Percentiles rank a stretch among this genome's conserved stretches.
Conservation (phyloP, 2,888 invertebrate genomes). For the Eupithecia dodoneata region DNA sequence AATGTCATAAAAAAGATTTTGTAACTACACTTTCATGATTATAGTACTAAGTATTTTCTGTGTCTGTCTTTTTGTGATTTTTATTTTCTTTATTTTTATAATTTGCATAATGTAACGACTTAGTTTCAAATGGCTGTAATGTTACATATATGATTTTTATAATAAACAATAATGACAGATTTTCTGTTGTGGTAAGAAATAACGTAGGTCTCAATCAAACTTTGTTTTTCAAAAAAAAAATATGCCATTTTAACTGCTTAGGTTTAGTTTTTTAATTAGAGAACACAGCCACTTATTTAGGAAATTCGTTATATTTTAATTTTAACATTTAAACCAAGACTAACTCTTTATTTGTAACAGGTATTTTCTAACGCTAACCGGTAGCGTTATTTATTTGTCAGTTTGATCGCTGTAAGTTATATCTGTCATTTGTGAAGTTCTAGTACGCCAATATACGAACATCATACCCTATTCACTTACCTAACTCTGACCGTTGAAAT, state of each 20-base stretch:
- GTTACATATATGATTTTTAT: too few species aligned
- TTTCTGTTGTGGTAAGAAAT: too few species aligned
- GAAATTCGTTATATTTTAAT: not conserved
- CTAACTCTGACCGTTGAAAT: not conserved
- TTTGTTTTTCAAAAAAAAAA: not conserved
- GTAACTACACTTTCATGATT: too few species aligned
- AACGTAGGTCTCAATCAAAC: too few species aligned
- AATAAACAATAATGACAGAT: too few species aligned
- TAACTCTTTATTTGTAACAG: conserved; percentile 4
- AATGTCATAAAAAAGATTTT: too few species aligned
- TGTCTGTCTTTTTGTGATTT: too few species aligned
- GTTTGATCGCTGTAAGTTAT: conserved; percentile 65
- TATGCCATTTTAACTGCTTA: not conserved
- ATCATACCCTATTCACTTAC: not conserved
- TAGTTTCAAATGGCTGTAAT: too few species aligned
- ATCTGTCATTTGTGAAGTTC: conserved; percentile 60
- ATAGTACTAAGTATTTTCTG: too few species aligned
- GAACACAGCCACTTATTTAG: not conserved
- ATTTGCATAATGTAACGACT: too few species aligned
- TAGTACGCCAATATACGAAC: conserved; percentile 49
- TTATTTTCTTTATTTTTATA: too few species aligned
- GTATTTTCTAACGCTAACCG: conserved; percentile 38
- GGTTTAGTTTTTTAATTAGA: not conserved
- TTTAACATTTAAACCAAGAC: not conserved
- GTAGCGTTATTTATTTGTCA: conserved; percentile 71